A percentile compares a stretch with the other conserved stretches of the same genome.
Conservation (phyloP, 2,113 vertebrate species). For the Gallinago media region DNA sequence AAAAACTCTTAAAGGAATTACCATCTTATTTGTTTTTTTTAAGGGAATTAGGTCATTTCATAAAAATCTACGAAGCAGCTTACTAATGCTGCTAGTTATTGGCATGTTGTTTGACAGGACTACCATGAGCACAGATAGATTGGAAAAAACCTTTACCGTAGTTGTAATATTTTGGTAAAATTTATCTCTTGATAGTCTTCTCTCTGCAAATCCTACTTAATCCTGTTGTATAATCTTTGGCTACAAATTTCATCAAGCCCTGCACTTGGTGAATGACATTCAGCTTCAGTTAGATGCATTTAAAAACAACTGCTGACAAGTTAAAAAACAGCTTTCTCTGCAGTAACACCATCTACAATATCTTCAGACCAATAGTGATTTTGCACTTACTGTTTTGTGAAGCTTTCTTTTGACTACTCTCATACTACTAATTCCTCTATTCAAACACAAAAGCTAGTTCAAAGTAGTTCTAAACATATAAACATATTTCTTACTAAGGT, state of each 20-base stretch:
- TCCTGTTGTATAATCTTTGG: slow-evolving; percentile 44
- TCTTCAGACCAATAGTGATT: background rate
- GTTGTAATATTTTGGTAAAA: slow-evolving; percentile 1
- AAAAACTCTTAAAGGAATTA: background rate
- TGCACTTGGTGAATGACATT: background rate
- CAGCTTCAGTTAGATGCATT: background rate
- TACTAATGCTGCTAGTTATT: background rate
- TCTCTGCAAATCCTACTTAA: slow-evolving; percentile 31
- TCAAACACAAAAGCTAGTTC: background rate
- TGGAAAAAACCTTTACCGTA: background rate
- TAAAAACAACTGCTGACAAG: slow-evolving; percentile 28
- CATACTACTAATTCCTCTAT: background rate
- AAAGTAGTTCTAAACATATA: background rate
- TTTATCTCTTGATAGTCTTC: background rate
- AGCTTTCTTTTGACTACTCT: background rate
- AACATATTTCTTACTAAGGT: background rate
- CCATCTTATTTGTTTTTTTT: background rate
- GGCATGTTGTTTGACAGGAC: background rate
- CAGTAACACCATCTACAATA: background rate
- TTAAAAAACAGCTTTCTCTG: slow-evolving; percentile 5
- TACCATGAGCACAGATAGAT: background rate
- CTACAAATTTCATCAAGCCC: slow-evolving; percentile 27
- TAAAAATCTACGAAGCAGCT: background rate
- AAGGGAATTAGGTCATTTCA: fast-evolving
- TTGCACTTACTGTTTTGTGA: background rate